Evolutionary conservation across 1,140 invertebrate species (phyloP).

Genomic region (Steinernema feltiae): DNA sequence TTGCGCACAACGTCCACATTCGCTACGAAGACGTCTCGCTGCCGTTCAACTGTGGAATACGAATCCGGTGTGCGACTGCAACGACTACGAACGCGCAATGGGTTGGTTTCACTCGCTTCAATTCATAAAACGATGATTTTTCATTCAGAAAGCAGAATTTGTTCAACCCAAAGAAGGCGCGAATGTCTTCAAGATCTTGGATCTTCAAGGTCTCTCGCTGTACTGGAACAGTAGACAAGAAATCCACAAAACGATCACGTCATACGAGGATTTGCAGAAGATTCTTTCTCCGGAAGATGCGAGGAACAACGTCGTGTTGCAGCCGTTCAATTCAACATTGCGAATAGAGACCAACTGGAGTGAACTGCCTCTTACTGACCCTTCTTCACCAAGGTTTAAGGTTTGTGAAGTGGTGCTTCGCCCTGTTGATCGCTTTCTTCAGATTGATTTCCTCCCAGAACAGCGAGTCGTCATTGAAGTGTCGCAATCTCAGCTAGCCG

Average conservation of each 20-base stretch:
- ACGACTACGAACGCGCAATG: conserved; percentile 63
- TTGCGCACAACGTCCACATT: conserved; percentile 64
- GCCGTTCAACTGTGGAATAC: conserved; percentile 63
- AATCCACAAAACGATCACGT: conserved; percentile 66
- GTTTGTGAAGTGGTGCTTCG: conserved; percentile 71
- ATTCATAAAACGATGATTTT: conserved; percentile 22
- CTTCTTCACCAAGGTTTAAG: conserved; percentile 66
- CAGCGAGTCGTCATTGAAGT: conserved; percentile 75
- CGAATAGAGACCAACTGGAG: conserved; percentile 59
- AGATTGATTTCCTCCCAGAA: conserved; percentile 76
- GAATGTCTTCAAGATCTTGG: conserved; percentile 74
- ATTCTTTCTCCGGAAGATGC: conserved; percentile 33
- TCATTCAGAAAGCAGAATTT: conserved; percentile 59
- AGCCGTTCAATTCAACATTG: conserved; percentile 62
- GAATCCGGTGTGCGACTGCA: conserved; percentile 62
- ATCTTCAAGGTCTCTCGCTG: conserved; percentile 76
- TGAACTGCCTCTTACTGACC: conserved; percentile 74
- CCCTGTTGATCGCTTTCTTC: conserved; percentile 71
- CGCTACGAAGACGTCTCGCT: conserved; percentile 62
- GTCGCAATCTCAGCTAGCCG: conserved; percentile 66
- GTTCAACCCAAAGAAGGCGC: conserved; percentile 59
- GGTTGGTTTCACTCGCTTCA: conserved; percentile 47
- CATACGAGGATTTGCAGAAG: conserved; percentile 45
- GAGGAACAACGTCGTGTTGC: conserved; percentile 38
- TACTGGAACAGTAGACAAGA: conserved; percentile 78